Evolutionary conservation across 2,888 invertebrate species (phyloP).

Genomic region (Cyclophora albipunctata): DNA sequence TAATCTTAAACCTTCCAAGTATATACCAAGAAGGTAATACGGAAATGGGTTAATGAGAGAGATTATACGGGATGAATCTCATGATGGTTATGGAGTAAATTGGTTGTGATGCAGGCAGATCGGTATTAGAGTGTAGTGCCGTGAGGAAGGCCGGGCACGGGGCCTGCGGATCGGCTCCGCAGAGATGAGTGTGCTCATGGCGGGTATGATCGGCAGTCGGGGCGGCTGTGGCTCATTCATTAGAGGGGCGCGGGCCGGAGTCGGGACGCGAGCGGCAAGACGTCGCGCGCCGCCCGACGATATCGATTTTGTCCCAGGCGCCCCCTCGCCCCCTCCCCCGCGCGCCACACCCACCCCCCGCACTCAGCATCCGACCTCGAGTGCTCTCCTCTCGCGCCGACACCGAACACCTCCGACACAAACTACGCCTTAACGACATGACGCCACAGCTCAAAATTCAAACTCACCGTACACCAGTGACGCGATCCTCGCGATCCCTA

Average conservation of each 20-base stretch:
- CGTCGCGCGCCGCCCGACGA: constrained; percentile 73
- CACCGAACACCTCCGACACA: constrained; percentile 69
- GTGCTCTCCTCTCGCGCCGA: constrained; percentile 71
- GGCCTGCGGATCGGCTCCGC: constrained; percentile 55
- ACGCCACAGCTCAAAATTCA: constrained; percentile 69
- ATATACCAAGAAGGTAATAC: too few species aligned
- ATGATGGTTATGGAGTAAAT: neutral
- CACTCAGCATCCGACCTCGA: constrained; percentile 75
- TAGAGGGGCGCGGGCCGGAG: constrained; percentile 42
- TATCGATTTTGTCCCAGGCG: constrained; percentile 72
- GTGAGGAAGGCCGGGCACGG: constrained; percentile 22
- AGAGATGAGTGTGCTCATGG: constrained; percentile 70
- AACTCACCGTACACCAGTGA: constrained; percentile 33
- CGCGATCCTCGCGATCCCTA: constrained; percentile 53
- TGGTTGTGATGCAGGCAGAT: constrained; percentile 31
- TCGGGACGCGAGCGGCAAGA: constrained; percentile 57
- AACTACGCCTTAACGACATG: constrained; percentile 68
- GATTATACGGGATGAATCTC: too few species aligned
- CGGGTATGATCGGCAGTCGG: constrained; percentile 22
- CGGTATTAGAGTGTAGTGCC: constrained; percentile 17
- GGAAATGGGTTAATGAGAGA: too few species aligned
- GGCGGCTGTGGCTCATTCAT: constrained; percentile 56
- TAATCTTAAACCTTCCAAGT: too few species aligned
- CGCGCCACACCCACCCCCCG: constrained; percentile 39
- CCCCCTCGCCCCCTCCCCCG: constrained; percentile 42